Conservation (phyloP, 2,797 vertebrate species). For the Lophotriccus pileatus region DNA sequence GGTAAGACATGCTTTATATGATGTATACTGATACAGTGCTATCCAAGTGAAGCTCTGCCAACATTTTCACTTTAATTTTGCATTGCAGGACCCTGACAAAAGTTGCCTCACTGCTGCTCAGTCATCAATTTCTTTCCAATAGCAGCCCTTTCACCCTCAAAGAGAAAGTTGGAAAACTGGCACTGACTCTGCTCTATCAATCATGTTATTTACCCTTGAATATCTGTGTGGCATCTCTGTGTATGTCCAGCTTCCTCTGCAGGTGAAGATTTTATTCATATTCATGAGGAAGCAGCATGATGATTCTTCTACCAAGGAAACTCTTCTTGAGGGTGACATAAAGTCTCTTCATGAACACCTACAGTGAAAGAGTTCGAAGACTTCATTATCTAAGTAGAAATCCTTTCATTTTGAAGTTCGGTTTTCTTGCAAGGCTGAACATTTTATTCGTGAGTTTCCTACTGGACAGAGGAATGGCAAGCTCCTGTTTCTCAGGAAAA, state of each 20-base stretch:
- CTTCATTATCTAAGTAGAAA: not conserved
- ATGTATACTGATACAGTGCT: not conserved
- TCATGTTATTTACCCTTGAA: not conserved
- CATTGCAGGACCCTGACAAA: not conserved
- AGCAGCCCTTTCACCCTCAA: not conserved
- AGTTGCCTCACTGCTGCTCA: not conserved
- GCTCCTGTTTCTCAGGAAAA: slow-evolving; percentile 43
- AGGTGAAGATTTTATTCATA: not conserved
- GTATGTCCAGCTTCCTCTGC: not conserved
- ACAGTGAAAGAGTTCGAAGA: not conserved
- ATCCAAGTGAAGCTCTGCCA: not conserved
- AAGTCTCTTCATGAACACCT: not conserved
- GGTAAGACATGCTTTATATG: not conserved
- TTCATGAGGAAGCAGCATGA: not conserved
- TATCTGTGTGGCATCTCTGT: not conserved
- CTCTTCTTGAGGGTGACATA: not conserved
- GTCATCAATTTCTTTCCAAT: not conserved
- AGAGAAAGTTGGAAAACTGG: not conserved
- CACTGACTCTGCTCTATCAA: not conserved
- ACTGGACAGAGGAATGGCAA: not conserved
- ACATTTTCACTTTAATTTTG: not conserved
- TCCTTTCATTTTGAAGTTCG: not conserved
- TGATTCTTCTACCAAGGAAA: not conserved
- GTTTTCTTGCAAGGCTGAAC: not conserved
- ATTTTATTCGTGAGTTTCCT: not conserved